These are phyloP conservation scores for Bambusicola thoracicus DNA, from an alignment of 2,113 vertebrate genomes.

Conservation along the genomic window DNA sequence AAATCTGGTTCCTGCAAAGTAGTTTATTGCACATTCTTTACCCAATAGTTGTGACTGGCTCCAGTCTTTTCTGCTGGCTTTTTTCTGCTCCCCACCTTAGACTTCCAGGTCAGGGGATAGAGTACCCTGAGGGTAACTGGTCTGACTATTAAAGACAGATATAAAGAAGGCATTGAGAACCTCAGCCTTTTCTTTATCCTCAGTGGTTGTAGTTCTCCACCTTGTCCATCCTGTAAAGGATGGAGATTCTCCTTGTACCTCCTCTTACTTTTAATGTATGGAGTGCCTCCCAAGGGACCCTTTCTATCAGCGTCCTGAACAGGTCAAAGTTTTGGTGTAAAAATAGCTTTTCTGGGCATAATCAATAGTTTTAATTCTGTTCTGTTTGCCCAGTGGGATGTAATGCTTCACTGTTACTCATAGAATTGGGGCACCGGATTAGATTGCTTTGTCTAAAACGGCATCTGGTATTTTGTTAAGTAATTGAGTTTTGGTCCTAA, in stretches of 20 bases:
- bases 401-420: neutral
- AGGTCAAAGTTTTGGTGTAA: neutral
- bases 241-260: too few relatives aligned
- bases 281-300: too few relatives aligned
- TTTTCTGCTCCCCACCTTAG: too few relatives aligned
- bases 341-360: neutral
- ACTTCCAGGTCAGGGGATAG: too few relatives aligned
- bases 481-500: neutral
- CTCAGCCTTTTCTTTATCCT: too few relatives aligned
- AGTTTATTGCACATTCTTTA: neutral
- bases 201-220: too few relatives aligned
- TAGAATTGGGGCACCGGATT: fast-evolving
- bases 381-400: neutral
- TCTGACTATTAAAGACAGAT: too few relatives aligned
- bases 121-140: too few relatives aligned
- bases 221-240: too few relatives aligned
- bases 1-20: neutral
- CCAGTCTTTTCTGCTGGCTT: neutral
- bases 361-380: neutral
- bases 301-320: too few relatives aligned
- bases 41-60: neutral
- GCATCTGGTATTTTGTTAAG: neutral
- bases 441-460: neutral
- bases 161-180: too few relatives aligned
- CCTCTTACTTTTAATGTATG: too few relatives aligned